Evolutionary conservation across 2,113 vertebrate genomes (phyloP).

Genomic region (Colaptes auratus): DNA sequence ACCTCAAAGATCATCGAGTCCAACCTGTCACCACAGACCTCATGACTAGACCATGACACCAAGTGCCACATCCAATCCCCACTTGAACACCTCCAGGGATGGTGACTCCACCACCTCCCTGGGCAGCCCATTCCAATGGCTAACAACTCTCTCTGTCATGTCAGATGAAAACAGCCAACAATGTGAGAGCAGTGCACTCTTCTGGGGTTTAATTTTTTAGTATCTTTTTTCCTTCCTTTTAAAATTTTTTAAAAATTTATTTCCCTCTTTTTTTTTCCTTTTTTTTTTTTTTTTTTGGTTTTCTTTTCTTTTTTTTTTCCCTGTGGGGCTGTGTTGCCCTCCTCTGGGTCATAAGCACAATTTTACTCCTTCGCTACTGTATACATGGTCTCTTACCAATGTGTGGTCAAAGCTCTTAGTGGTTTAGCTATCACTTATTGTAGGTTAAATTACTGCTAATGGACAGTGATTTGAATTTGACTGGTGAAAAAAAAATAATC

Average conservation of each 20-base stretch:
- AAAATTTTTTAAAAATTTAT: background rate
- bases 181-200: background rate
- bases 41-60: too few species aligned
- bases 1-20: too few species aligned
- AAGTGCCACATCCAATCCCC: too few species aligned
- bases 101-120: too few species aligned
- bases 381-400: background rate
- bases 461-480: background rate
- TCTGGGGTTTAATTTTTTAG: background rate
- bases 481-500: background rate
- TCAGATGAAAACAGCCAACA: background rate
- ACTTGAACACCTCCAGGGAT: too few species aligned
- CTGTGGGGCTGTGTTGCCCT: background rate
- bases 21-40: too few species aligned
- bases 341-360: background rate
- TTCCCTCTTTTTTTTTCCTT: background rate
- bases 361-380: background rate
- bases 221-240: accelerated
- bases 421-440: background rate
- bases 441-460: background rate
- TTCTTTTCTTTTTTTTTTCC: accelerated
- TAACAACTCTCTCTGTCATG: too few species aligned
- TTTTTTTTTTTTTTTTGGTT: background rate
- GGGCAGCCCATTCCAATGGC: too few species aligned
- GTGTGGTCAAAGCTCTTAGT: background rate